phyloP scores from a whole-genome alignment of 2,888 invertebrate genomes.

The Drosophila kokeensis region DNA sequence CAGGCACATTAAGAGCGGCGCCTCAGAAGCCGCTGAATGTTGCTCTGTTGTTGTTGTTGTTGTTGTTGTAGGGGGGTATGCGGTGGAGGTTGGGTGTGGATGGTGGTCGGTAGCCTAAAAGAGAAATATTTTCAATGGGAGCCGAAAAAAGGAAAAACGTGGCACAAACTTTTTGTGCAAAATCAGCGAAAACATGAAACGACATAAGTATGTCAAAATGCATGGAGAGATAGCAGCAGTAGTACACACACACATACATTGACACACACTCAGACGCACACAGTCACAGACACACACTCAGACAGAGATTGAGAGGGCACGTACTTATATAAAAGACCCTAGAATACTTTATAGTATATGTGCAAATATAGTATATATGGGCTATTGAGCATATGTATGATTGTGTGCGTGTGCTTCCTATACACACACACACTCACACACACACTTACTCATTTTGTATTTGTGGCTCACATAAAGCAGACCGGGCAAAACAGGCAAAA shows the following conservation, averaged over 20 bases:
- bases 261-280: slow-evolving; percentile 10
- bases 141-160: slow-evolving; percentile 59
- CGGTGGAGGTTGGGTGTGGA: background rate
- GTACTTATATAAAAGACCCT: slow-evolving; percentile 76
- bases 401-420: background rate
- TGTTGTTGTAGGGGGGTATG: background rate
- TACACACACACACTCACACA: slow-evolving; percentile 8
- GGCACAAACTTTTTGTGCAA: slow-evolving; percentile 71
- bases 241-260: slow-evolving; percentile 32
- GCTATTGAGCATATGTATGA: slow-evolving; percentile 30
- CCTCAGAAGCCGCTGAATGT: slow-evolving; percentile 33
- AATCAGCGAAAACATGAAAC: slow-evolving; percentile 80
- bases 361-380: slow-evolving; percentile 32
- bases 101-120: slow-evolving; percentile 28
- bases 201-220: slow-evolving; percentile 81
- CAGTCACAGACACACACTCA: slow-evolving; percentile 25
- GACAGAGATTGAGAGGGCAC: slow-evolving; percentile 54
- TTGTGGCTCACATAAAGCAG: slow-evolving; percentile 58
- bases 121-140: slow-evolving; percentile 59
- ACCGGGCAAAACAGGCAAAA: slow-evolving; percentile 54
- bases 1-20: slow-evolving; percentile 61
- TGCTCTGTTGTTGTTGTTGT: slow-evolving; percentile 11
- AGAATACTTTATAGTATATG: slow-evolving; percentile 69
- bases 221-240: slow-evolving; percentile 63
- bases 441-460: slow-evolving; percentile 46